These are phyloP conservation scores for Drosophila sordidapex DNA, from an alignment of 2,888 invertebrate species.

Conservation along the genomic window DNA sequence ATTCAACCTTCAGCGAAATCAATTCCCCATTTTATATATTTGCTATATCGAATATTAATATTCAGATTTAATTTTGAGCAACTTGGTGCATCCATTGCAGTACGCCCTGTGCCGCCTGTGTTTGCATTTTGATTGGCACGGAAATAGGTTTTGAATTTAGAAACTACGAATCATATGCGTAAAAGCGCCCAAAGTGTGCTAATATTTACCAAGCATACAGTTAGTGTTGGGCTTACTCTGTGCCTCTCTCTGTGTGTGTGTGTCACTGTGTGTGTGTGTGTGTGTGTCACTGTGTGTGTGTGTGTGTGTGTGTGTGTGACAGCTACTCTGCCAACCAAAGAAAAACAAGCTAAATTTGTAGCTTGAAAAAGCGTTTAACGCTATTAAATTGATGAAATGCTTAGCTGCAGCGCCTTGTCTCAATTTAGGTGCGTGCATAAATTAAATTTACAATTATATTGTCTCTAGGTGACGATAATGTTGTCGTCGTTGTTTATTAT, in stretches of 20 bases:
- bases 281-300: too few relatives aligned
- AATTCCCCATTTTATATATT: neutral
- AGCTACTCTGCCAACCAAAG: constrained; percentile 6
- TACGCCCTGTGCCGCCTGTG: constrained; percentile 1
- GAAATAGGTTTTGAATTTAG: constrained; percentile 42
- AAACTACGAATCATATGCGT: constrained; percentile 13
- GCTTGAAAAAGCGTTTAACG: constrained; percentile 11
- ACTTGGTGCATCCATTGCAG: neutral
- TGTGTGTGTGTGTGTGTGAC: constrained; percentile 6
- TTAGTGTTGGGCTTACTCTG: too few relatives aligned
- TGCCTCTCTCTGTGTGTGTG: neutral
- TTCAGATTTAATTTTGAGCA: neutral
- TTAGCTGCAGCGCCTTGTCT: constrained; percentile 27
- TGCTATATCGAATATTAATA: neutral
- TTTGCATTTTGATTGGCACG: constrained; percentile 39
- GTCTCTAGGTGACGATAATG: constrained; percentile 79
- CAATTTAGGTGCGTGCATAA: constrained; percentile 62
- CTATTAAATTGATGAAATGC: constrained; percentile 4
- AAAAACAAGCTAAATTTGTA: constrained; percentile 19
- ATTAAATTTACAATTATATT: constrained; percentile 76
- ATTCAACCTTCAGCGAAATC: neutral
- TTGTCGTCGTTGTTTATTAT: constrained; percentile 63
- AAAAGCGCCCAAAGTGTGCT: constrained; percentile 1
- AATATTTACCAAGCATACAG: constrained; percentile 6
- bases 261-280: too few relatives aligned